These are phyloP conservation scores for Pitangus sulphuratus DNA, from an alignment of 2,797 vertebrate species.

Conservation along the genomic window DNA sequence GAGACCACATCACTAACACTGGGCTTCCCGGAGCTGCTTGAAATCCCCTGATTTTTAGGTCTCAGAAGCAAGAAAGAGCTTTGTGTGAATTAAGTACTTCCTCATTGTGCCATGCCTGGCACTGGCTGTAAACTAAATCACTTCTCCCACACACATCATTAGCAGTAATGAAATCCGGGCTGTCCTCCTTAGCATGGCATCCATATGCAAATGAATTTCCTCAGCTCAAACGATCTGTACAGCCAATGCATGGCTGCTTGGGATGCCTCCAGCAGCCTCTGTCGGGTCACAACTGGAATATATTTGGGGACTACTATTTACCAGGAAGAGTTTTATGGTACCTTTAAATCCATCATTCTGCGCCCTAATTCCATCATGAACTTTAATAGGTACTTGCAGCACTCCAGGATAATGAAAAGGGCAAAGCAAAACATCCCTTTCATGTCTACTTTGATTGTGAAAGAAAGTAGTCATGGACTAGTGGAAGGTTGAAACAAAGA, in stretches of 20 bases:
- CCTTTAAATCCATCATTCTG: slow-evolving; percentile 24
- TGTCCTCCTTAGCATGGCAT: slow-evolving; percentile 43
- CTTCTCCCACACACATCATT: slow-evolving; percentile 55
- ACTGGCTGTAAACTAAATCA: slow-evolving; percentile 36
- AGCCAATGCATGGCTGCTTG: not conserved
- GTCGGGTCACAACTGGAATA: slow-evolving; percentile 5
- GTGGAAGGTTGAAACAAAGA: not conserved
- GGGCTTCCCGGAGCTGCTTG: not conserved
- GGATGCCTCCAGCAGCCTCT: not conserved
- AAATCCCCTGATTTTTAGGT: not conserved
- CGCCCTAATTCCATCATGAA: not conserved
- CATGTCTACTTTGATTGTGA: not conserved
- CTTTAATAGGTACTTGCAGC: not conserved
- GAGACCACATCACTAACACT: not conserved
- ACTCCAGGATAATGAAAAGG: not conserved
- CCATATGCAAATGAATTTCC: slow-evolving; percentile 48
- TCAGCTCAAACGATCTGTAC: not conserved
- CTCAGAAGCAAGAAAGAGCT: not conserved
- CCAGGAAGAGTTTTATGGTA: slow-evolving; percentile 6
- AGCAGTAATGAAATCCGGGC: slow-evolving; percentile 44
- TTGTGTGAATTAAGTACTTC: slow-evolving; percentile 20
- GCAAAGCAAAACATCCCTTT: slow-evolving; percentile 19
- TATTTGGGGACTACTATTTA: not conserved
- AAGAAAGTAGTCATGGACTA: not conserved
- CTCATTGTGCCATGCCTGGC: slow-evolving; percentile 14